Percentiles rank a stretch among this genome's conserved stretches.
These are phyloP conservation scores for Drosophila diplacantha DNA, from an alignment of 2,888 invertebrate species.

Conservation along the genomic window DNA sequence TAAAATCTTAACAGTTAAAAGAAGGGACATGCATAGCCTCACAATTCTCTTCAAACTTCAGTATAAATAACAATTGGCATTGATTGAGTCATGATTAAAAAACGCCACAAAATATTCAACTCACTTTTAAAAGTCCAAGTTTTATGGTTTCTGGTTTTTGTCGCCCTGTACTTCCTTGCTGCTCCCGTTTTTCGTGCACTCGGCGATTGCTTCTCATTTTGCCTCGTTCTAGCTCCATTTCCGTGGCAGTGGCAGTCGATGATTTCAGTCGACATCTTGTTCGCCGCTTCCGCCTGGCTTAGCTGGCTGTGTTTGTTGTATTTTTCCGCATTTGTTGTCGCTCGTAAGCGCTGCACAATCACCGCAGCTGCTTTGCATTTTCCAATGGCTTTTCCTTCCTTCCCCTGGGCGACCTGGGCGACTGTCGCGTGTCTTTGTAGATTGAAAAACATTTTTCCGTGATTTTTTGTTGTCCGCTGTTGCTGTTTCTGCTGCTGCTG, in stretches of 20 bases:
- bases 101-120: not conserved
- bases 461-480: constrained; percentile 37
- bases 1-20: accelerated
- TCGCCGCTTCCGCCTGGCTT: constrained; percentile 45
- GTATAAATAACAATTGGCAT: not conserved
- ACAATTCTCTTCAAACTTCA: not conserved
- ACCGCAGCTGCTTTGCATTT: constrained; percentile 70
- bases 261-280: constrained; percentile 71
- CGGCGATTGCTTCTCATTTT: constrained; percentile 46
- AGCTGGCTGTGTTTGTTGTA: constrained; percentile 20
- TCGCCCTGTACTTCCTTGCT: not conserved
- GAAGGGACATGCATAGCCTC: too few species aligned
- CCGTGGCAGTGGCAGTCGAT: constrained; percentile 57
- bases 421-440: constrained; percentile 60
- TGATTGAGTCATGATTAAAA: not conserved
- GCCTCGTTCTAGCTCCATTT: constrained; percentile 56
- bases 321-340: constrained; percentile 31
- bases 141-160: not conserved
- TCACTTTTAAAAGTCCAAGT: not conserved
- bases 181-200: constrained; percentile 6
- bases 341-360: constrained; percentile 49
- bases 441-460: constrained; percentile 64
- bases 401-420: constrained; percentile 22
- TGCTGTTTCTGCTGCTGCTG: constrained; percentile 13
- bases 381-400: constrained; percentile 46